Conservation (phyloP, 2,797 vertebrate genomes). For the Malurus splendens region DNA sequence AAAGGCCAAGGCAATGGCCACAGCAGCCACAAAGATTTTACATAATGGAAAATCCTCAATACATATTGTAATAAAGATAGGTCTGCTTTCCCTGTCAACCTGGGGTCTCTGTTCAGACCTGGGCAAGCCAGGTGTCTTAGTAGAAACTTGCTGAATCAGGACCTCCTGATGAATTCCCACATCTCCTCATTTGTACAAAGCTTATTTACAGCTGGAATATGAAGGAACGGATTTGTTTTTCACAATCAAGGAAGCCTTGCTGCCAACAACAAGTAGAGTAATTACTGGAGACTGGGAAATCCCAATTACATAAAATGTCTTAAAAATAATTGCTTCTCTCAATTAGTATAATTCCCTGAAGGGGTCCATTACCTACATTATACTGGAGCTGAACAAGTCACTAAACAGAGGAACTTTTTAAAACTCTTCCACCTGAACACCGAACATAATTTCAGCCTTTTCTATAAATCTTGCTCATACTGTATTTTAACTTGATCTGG, state of each 20-base stretch:
- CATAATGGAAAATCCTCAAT: not conserved
- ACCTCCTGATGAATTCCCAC: not conserved
- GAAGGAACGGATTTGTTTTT: not conserved
- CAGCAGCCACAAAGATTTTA: not conserved
- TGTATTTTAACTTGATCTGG: not conserved
- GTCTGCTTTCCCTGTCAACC: not conserved
- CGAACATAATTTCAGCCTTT: not conserved
- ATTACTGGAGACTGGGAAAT: not conserved
- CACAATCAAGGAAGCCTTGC: not conserved
- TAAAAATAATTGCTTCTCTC: not conserved
- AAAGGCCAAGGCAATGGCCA: not conserved
- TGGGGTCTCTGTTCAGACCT: not conserved
- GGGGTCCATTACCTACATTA: not conserved
- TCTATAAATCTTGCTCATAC: not conserved
- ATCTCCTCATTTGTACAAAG: not conserved
- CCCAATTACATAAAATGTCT: not conserved
- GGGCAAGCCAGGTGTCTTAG: not conserved
- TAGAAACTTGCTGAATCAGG: not conserved
- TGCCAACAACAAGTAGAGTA: not conserved
- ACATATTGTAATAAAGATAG: not conserved
- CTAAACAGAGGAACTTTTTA: not conserved
- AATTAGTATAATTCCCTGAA: not conserved
- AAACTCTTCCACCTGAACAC: not conserved
- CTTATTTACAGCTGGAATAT: not conserved
- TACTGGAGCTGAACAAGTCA: not conserved